Conservation (phyloP, 2,113 vertebrate genomes). For the Enhydra lutris region DNA sequence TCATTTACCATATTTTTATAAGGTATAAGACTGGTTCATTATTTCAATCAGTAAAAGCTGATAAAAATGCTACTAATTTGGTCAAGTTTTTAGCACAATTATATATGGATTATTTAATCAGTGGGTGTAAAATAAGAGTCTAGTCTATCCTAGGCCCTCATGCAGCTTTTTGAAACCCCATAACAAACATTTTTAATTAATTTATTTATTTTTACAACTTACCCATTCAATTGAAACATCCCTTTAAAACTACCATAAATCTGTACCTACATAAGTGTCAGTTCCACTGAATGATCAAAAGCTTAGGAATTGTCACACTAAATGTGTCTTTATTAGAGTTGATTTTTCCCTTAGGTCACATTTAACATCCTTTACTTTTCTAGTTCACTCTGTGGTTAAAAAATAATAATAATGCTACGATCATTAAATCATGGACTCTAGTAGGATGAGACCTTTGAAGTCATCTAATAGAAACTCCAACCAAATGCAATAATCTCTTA, state of each 20-base stretch:
- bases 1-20: background rate
- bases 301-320: background rate
- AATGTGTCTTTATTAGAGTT: background rate
- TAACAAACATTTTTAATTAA: background rate
- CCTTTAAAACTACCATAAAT: constrained; percentile 37
- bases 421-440: constrained; percentile 43
- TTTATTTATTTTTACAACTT: background rate
- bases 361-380: constrained; percentile 38
- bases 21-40: background rate
- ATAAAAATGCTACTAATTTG: background rate
- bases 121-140: background rate
- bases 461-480: constrained; percentile 27
- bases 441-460: background rate
- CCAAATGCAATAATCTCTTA: constrained; percentile 27
- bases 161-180: background rate
- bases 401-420: background rate
- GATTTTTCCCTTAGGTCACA: constrained; percentile 22
- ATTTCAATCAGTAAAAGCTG: background rate
- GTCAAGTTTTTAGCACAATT: background rate
- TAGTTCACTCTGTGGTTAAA: background rate
- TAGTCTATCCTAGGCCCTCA: background rate
- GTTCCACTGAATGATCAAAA: constrained; percentile 25
- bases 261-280: background rate
- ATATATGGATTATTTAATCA: background rate
- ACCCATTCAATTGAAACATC: background rate